Conservation (phyloP, 2,797 vertebrate species). For the Okamejei kenojei region DNA sequence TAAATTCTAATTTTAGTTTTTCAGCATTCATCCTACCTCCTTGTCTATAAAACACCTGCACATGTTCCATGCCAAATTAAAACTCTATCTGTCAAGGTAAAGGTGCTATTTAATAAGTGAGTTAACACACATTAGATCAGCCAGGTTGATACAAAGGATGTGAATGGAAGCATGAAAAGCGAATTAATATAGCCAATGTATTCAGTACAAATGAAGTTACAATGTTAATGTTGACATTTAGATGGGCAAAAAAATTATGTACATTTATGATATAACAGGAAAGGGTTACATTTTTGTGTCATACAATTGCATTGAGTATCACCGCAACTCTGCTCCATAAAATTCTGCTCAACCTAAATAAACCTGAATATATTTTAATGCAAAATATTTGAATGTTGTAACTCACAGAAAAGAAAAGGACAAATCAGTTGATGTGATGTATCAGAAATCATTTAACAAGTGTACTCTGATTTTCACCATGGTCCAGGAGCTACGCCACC, state of each 20-base stretch:
- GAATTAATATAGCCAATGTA: background rate
- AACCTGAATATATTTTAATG: background rate
- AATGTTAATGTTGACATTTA: background rate
- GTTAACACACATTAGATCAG: background rate
- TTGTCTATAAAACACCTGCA: background rate
- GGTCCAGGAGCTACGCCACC: no score
- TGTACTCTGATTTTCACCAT: no score
- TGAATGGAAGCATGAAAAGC: background rate
- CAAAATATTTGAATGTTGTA: background rate
- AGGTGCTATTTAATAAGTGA: background rate
- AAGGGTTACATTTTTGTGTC: background rate
- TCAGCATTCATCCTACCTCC: background rate
- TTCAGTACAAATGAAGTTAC: background rate
- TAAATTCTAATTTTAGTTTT: conserved; percentile 5
- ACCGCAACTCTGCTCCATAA: background rate
- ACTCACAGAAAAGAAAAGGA: no score
- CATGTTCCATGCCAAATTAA: background rate
- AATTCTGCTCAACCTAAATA: background rate
- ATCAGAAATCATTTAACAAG: no score
- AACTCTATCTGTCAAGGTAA: background rate
- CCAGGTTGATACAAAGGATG: background rate
- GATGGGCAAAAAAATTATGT: background rate
- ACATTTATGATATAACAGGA: background rate
- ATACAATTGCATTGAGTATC: background rate
- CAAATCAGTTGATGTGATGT: no score